phyloP scores from a whole-genome alignment of 1,140 invertebrate species.

The Pinna nobilis region DNA sequence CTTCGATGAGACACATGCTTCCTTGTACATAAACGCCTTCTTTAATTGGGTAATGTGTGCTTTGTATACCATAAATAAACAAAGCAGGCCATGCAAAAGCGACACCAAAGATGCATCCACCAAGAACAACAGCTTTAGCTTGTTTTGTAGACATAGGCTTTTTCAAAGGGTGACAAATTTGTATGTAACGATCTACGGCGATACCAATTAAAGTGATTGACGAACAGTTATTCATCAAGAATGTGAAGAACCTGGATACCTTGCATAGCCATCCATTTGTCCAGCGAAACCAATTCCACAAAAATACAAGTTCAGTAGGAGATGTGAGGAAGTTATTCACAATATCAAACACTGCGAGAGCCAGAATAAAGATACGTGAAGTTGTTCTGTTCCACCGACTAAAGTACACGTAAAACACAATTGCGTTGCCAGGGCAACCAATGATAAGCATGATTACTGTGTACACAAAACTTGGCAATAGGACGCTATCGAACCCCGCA shows the following conservation, averaged over 20 bases:
- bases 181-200: conserved; percentile 57
- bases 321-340: conserved; percentile 58
- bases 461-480: conserved; percentile 46
- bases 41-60: conserved; percentile 13
- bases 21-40: conserved; percentile 6
- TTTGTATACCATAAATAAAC: conserved; percentile 53
- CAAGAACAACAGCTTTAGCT: conserved; percentile 45
- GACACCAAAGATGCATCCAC: conserved; percentile 36
- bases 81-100: conserved; percentile 53
- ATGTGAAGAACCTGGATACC: conserved; percentile 53
- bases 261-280: conserved; percentile 48
- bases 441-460: conserved; percentile 49
- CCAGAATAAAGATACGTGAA: conserved; percentile 49
- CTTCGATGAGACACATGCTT: conserved; percentile 45
- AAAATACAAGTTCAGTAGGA: conserved; percentile 55
- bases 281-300: conserved; percentile 47
- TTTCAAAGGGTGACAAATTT: conserved; percentile 54
- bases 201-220: conserved; percentile 54
- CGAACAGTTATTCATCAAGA: conserved; percentile 57
- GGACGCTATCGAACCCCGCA: conserved; percentile 5
- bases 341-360: conserved; percentile 53
- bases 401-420: conserved; percentile 59
- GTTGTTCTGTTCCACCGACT: conserved; percentile 50
- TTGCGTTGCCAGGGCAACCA: conserved; percentile 50
- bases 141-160: conserved; percentile 30